These are phyloP conservation scores for Sturnira hondurensis DNA, from an alignment of 2,113 vertebrate genomes.

Conservation along the genomic window DNA sequence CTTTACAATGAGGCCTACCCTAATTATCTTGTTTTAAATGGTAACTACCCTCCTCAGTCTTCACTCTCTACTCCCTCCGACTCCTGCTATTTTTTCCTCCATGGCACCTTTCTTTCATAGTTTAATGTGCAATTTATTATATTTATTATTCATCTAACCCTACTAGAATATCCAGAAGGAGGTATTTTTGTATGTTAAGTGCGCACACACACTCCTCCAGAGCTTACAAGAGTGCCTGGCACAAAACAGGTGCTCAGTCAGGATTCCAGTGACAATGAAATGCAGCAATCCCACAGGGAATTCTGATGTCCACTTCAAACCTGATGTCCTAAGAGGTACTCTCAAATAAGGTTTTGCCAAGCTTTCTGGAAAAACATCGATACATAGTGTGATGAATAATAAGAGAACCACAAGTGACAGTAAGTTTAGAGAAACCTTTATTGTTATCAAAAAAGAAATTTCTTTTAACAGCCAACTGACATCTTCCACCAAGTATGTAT, in stretches of 20 bases:
- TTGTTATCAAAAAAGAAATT: slow-evolving; percentile 20
- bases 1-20: not conserved
- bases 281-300: not conserved
- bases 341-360: not conserved
- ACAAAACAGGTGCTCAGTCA: not conserved
- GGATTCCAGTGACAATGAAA: not conserved
- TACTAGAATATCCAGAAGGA: not conserved
- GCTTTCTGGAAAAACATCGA: not conserved
- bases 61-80: not conserved
- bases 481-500: not conserved
- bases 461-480: not conserved
- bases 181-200: not conserved
- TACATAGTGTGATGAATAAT: not conserved
- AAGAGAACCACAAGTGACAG: not conserved
- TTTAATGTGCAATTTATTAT: not conserved
- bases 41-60: not conserved
- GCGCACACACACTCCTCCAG: too few species aligned
- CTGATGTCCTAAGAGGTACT: not conserved
- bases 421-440: slow-evolving; percentile 11
- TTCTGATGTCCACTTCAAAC: not conserved
- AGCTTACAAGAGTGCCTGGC: not conserved
- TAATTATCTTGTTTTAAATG: not conserved
- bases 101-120: not conserved
- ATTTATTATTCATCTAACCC: not conserved
- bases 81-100: not conserved